phyloP scores from a whole-genome alignment of 2,797 vertebrate genomes.

The Phrynocephalus vlangalii region DNA sequence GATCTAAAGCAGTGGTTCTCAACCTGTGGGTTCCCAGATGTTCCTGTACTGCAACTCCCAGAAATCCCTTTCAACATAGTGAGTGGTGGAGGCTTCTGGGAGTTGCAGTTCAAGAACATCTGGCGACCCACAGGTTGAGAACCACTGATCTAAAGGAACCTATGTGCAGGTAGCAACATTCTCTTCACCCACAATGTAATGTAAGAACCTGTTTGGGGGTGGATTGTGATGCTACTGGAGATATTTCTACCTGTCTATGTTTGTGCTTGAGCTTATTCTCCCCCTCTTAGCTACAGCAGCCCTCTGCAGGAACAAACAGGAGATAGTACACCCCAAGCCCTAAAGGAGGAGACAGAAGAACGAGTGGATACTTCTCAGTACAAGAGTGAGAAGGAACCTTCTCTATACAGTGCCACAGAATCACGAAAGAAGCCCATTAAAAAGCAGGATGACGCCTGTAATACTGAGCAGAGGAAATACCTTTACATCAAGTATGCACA shows the following conservation, averaged over 20 bases:
- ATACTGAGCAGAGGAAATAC: neutral
- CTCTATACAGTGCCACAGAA: no score
- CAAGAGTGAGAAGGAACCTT: neutral
- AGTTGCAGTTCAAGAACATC: no score
- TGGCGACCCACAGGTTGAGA: no score
- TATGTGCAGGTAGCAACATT: neutral
- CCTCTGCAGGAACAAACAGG: no score
- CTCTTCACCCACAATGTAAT: neutral
- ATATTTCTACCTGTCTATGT: neutral
- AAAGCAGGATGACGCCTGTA: neutral
- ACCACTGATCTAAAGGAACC: no score
- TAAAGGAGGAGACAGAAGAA: neutral
- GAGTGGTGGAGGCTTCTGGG: no score
- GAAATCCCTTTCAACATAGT: no score
- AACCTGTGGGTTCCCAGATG: no score
- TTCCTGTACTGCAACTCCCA: no score
- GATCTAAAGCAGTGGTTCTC: no score
- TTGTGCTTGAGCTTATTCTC: neutral
- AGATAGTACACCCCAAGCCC: neutral
- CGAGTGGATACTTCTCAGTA: accelerated
- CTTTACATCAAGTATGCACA: neutral
- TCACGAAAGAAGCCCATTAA: neutral
- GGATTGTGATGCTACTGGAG: neutral
- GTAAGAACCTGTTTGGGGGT: neutral
- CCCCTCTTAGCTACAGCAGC: neutral